Base-by-base conservation (phyloP, 1,140 invertebrate genomes). In the Brachionus calyciflorus region DNA sequence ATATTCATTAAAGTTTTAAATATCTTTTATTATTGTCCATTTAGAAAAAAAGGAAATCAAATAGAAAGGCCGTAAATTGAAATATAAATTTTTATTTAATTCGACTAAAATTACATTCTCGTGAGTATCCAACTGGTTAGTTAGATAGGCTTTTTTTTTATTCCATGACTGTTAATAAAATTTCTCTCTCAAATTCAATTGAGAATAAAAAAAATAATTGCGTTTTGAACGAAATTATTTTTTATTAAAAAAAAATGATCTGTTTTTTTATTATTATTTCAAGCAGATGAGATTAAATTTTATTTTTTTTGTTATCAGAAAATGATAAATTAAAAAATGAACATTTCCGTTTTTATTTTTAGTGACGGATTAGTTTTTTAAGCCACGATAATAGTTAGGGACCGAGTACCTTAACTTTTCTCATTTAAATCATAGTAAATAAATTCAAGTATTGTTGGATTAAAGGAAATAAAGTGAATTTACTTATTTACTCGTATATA, bases 1-100 rank as follows among this genome's bases (percentile, higher is more conserved):
- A 60, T 33, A 33, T 37, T 33, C 37, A 60, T 60, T 60, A 60
- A 17, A 37, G 55, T 37, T 60, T 53, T 60, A 28, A 60, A 60
- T 60, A 40, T 60, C 55, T 60, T 60, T 37, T 53, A 33, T 60
- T 33, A 60, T 60, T 60, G 55, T 60, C 55, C 55, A 60, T 60
- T 60, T 33, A 60, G 37, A 37, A 37, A 19, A 40, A 53, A 53
- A 26, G 21, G 37, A 60, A 60, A 5, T 37, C 33, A 37, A 37
- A 5, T 9, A 9, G 9, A 37, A 37, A 37, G 9, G 33, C 33
- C 33, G 33, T 5, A 9, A 5, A 9, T 37, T 5, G 33, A 5
- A 37, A 3, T 37, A 3, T 37, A 37, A 37, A 37, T 5, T 5
- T 37, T 37, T 37, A n/a, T 37, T 37, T 37, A 37, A 5, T 37